Base-by-base conservation (phyloP, 2,888 invertebrate genomes). In the Scaptomyza polygonia region DNA sequence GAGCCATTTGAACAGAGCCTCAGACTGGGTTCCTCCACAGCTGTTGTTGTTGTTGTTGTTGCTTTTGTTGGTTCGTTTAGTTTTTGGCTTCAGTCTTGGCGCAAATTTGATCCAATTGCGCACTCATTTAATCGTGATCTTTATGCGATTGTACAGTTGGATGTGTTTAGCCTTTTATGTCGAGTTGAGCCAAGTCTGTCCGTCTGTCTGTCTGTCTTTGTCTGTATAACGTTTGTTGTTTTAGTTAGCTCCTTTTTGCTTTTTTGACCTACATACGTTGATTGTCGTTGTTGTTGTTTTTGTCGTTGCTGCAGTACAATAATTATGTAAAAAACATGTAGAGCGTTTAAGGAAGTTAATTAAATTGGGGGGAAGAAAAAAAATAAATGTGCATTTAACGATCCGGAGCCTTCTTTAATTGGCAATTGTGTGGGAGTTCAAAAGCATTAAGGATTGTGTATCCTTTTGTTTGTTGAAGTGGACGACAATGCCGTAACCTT, bases 71-170 rank as follows among this genome's bases (percentile, higher is more conserved):
- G 18, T 61, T 59, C 70, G 73, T 77, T 73, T 72, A 77, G 69
- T 77, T 76, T 66, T 77, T 54, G 77, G 79, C 66, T 76, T 65
- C 77, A 63, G 36, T 86, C 76, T 67, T 86, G 86, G 86, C 86
- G 89, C 89, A 89, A 89, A 88, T 88, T 88, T 89, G 89, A 88
- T 88, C 85, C 89, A 89, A 88, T 88, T 88, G 87, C 77, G 87
- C 88, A 85, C 76, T 88, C 88, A 85, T 85, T 89, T 88, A 86
- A 88, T 88, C 88, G 87, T 89, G 87, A 89, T 89, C 86, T 89
- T 87, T 89, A 89, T 89, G 88, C 87, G 88, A 82, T 71, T 72
- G 82, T 78, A 82, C 82, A 89, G 88, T 79, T 88, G 86, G 83
- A 85, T 84, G 88, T 88, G 86, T 79, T 88, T 88, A 88, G 88